Evolutionary conservation across 2,888 invertebrate species (phyloP).

Genomic region (Hyalella azteca): DNA sequence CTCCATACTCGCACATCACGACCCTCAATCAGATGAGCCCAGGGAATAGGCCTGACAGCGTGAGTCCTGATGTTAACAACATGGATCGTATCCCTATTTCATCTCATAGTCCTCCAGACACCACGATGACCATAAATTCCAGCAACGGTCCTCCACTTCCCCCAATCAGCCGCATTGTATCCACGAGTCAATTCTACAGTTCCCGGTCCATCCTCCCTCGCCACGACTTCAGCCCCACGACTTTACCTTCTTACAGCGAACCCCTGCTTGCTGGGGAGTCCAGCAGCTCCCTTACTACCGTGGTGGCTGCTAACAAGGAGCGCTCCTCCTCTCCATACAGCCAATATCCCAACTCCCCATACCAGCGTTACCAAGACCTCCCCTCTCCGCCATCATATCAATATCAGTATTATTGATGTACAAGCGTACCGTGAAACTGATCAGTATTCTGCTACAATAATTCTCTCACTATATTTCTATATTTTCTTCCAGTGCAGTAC

Average conservation of each 20-base stretch:
- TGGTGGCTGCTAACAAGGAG: constrained; percentile 50
- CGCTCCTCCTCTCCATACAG: constrained; percentile 55
- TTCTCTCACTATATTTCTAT: constrained; percentile 33
- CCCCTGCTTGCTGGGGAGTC: constrained; percentile 42
- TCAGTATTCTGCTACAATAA: constrained; percentile 39
- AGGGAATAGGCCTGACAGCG: constrained; percentile 47
- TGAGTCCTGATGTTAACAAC: constrained; percentile 43
- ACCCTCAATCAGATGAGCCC: constrained; percentile 52
- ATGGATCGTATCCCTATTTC: constrained; percentile 32
- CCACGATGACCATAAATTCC: constrained; percentile 43
- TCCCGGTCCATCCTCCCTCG: constrained; percentile 55
- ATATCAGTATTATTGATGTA: constrained; percentile 56
- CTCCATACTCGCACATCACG: constrained; percentile 56
- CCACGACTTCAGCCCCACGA: constrained; percentile 51
- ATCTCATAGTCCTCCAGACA: constrained; percentile 41
- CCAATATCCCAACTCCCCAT: constrained; percentile 56
- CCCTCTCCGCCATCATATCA: constrained; percentile 57
- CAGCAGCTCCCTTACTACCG: constrained; percentile 44
- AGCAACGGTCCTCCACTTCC: constrained; percentile 50
- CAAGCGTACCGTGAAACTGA: constrained; percentile 43
- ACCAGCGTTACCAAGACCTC: constrained; percentile 53
- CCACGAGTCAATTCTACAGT: constrained; percentile 50
- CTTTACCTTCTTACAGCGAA: constrained; percentile 53
- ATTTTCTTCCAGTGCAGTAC: constrained; percentile 7
- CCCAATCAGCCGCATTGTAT: constrained; percentile 56